phyloP scores from a whole-genome alignment of 2,888 invertebrate species.

The Gandaritis pyraliata region DNA sequence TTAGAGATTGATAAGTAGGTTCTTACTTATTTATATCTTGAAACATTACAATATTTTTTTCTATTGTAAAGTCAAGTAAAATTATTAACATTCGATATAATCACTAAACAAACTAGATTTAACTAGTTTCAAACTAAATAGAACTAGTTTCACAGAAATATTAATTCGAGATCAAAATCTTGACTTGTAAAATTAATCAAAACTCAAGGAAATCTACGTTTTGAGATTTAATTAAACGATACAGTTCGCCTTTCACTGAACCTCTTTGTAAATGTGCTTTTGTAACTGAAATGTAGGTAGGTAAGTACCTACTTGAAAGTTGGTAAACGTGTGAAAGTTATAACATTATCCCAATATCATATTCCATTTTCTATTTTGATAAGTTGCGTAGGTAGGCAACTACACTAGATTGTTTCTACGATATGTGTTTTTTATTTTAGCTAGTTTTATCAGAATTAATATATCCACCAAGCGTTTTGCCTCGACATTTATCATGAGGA shows the following conservation, averaged over 20 bases:
- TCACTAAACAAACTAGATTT: slow-evolving; percentile 3
- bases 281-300: slow-evolving; percentile 27
- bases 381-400: not conserved
- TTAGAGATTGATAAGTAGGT: too few relatives aligned
- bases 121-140: slow-evolving; percentile 12
- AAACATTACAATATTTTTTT: too few relatives aligned
- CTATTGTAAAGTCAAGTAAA: too few relatives aligned
- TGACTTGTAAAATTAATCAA: slow-evolving; percentile 37
- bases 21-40: too few relatives aligned
- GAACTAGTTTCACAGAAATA: slow-evolving; percentile 30
- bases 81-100: too few relatives aligned
- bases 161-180: slow-evolving; percentile 36
- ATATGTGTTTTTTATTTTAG: not conserved
- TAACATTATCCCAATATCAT: slow-evolving; percentile 18
- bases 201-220: slow-evolving; percentile 42
- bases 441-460: too few relatives aligned
- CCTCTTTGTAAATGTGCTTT: slow-evolving; percentile 29
- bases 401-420: slow-evolving; percentile 5
- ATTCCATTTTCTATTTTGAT: slow-evolving; percentile 22
- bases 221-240: slow-evolving; percentile 38
- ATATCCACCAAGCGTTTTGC: too few relatives aligned
- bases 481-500: too few relatives aligned
- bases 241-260: slow-evolving; percentile 38
- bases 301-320: slow-evolving; percentile 29
- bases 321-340: slow-evolving; percentile 25